Evolutionary conservation across 1,140 invertebrate genomes (phyloP), one percentile per base, ranked within the genome.

Genomic region (Aphelenchoides besseyi): DNA sequence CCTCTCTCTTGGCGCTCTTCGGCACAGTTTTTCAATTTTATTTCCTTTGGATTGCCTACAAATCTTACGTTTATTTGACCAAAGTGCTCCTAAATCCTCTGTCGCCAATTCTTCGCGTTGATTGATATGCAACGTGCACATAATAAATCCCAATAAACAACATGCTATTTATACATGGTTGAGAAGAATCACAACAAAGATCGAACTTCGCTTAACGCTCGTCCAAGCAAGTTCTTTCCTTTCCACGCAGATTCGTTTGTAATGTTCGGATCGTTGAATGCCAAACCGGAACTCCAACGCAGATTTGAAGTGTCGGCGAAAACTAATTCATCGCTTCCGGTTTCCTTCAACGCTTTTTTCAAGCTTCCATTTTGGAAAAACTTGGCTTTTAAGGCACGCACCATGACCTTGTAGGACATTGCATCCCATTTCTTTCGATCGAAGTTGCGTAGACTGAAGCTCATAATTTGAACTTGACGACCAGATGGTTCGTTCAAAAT

Each of bases 181-280:
- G n/a, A n/a, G n/a, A n/a, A n/a, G 41, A 48, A 48, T 59, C 55
- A 59, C 55, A 59, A 59, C 5, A 5, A 8, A 8, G 5, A 53
- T 41, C 85, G 71, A 26, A 85, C 78, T 33, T 79, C 69, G 26
- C 82, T 85, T n/a, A 86, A 69, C 8, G 75, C 66, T 23, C 79
- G 69, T 1, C 85, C 85, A 18, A 86, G 73, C 9, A 83, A 68
- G 66, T 86, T 86, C 35, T 79, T 77, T 1, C 85, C 85, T 59
- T 78, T 70, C 85, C 85, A 86, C 5, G 75, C 79, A 1, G 33
- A 64, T n/a, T 62, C 53, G 61, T 81, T 64, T 68, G 68, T 69
- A 1, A 81, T 82, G 23, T 77, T 71, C 2, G 72, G 74, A 73
- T 82, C 81, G 9, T 72, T 72, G 3, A 32, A 71, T 0, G 72